Conservation (phyloP, 2,888 invertebrate genomes). For the Aromia moschata region DNA sequence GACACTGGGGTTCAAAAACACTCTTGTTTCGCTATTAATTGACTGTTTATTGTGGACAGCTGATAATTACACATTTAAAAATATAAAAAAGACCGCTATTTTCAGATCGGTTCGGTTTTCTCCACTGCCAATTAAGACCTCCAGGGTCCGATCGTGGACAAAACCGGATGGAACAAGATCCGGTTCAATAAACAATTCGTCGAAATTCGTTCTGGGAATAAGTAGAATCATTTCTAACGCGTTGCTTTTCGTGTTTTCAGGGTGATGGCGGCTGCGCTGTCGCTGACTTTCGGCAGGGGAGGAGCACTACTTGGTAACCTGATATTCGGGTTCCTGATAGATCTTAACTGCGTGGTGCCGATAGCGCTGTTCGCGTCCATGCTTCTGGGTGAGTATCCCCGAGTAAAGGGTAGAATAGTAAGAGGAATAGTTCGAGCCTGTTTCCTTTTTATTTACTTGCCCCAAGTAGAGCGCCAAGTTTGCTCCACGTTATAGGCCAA, state of each 20-base stretch:
- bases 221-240: no score
- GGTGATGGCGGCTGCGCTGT: conserved; percentile 84
- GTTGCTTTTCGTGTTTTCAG: no score
- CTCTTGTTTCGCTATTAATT: background rate
- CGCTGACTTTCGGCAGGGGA: conserved; percentile 80
- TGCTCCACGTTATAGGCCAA: no score
- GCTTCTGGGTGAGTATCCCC: conserved; percentile 72
- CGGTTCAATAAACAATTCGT: background rate
- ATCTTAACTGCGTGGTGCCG: conserved; percentile 80
- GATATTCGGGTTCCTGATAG: conserved; percentile 81
- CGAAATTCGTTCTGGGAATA: no score
- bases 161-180: conserved; percentile 3
- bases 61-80: conserved; percentile 5
- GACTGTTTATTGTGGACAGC: conserved; percentile 3
- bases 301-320: conserved; percentile 81
- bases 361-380: conserved; percentile 78
- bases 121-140: conserved; percentile 9
- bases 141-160: background rate
- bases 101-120: conserved; percentile 9
- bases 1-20: conserved; percentile 3
- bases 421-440: no score
- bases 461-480: background rate
- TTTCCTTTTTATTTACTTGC: no score
- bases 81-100: conserved; percentile 5
- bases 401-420: no score